These are phyloP conservation scores for Eumaeus atala DNA, from an alignment of 1,140 invertebrate species.

Conservation along the genomic window DNA sequence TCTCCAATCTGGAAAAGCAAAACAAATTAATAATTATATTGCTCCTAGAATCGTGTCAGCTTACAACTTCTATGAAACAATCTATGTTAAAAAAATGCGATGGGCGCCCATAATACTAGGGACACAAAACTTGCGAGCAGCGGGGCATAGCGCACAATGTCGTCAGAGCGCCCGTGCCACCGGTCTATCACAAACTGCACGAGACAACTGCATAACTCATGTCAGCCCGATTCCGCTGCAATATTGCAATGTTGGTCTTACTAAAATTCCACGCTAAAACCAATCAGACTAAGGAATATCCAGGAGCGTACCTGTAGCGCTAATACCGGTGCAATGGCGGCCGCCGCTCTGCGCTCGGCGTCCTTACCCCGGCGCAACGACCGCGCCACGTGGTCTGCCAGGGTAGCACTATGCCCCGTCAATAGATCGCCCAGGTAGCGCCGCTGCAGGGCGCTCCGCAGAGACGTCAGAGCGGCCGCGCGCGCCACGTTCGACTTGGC, in stretches of 20 bases:
- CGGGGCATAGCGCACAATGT: no score
- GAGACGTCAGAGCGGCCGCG: constrained; percentile 80
- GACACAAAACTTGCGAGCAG: no score
- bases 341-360: constrained; percentile 86
- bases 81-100: no score
- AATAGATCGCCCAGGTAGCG: constrained; percentile 88
- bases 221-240: no score
- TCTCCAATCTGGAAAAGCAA: constrained; percentile 49
- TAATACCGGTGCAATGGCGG: constrained; percentile 84
- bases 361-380: constrained; percentile 88
- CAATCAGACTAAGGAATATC: background rate
- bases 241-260: background rate
- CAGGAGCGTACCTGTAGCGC: constrained; percentile 83
- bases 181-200: no score
- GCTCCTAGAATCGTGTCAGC: no score
- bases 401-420: constrained; percentile 83
- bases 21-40: no score
- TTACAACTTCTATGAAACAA: no score
- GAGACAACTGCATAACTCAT: no score
- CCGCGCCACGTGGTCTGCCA: constrained; percentile 86
- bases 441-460: constrained; percentile 84
- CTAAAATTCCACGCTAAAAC: background rate
- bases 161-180: no score
- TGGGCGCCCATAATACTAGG: no score
- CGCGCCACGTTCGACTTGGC: constrained; percentile 91